A percentile compares a stretch with the other conserved stretches of the same genome.
phyloP scores from a whole-genome alignment of 2,797 vertebrate genomes.

The Melanotaenia nigrans region DNA sequence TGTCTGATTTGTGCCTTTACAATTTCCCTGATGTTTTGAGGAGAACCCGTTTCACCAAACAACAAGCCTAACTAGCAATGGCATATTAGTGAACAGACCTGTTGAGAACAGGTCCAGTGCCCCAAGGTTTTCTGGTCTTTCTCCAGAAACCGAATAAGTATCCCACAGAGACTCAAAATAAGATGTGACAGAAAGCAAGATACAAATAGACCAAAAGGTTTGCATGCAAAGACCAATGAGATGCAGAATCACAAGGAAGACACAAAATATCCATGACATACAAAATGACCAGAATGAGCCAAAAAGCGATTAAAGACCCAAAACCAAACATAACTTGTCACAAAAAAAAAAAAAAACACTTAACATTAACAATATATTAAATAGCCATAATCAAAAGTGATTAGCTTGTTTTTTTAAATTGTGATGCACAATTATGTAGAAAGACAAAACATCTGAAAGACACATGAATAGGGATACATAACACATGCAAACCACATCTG shows the following conservation, averaged over 20 bases:
- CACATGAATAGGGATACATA: too few species aligned
- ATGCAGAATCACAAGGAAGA: background rate
- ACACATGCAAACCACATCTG: too few species aligned
- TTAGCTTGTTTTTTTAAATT: background rate
- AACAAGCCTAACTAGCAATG: background rate
- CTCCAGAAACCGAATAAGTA: background rate
- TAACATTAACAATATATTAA: background rate
- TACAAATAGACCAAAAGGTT: background rate
- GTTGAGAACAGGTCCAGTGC: background rate
- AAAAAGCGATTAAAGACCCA: background rate
- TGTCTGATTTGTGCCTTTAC: slow-evolving; percentile 1
- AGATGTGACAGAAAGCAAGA: slow-evolving; percentile 4
- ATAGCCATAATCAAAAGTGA: background rate
- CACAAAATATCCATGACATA: background rate
- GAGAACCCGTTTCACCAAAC: background rate
- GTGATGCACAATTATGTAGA: too few species aligned
- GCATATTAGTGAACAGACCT: background rate
- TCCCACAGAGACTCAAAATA: background rate
- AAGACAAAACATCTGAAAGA: too few species aligned
- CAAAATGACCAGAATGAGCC: background rate
- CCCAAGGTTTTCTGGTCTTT: background rate
- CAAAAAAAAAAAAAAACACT: background rate
- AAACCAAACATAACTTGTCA: background rate
- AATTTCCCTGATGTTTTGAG: background rate
- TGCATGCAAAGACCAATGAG: background rate